Evolutionary conservation across 2,113 vertebrate genomes (phyloP).

Genomic region (Emydura subglobosa): DNA sequence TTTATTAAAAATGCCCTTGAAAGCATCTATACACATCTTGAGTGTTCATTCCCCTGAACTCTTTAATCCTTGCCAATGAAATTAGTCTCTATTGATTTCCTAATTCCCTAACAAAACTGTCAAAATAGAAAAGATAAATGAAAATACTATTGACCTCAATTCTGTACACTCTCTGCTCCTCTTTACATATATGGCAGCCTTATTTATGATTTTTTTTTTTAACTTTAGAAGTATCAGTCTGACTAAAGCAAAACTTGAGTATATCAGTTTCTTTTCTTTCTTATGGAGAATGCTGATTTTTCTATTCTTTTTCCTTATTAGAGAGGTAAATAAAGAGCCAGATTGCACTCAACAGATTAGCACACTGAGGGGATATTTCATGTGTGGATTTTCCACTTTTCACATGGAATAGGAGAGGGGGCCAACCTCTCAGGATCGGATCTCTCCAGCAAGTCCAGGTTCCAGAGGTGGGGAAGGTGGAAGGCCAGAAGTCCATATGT

Average conservation of each 20-base stretch:
- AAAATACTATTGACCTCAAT: slow-evolving; percentile 55
- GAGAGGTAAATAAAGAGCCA: not conserved
- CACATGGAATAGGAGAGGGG: not conserved
- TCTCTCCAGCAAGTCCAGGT: not conserved
- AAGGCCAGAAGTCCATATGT: not conserved
- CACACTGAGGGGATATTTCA: not conserved
- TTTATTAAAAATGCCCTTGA: slow-evolving; percentile 71
- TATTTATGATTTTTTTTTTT: slow-evolving; percentile 1
- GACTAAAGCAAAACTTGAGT: not conserved
- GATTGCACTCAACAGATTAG: not conserved
- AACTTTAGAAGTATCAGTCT: not conserved
- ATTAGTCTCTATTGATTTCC: slow-evolving; percentile 72
- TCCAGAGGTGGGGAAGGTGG: not conserved
- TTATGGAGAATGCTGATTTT: not conserved
- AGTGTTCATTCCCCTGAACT: slow-evolving; percentile 52
- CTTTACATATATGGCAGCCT: slow-evolving; percentile 20
- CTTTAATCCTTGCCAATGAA: slow-evolving; percentile 65
- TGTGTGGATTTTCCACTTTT: not conserved
- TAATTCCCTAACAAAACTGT: slow-evolving; percentile 67
- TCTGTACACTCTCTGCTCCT: slow-evolving; percentile 54
- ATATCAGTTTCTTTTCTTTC: not conserved
- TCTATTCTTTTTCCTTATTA: not conserved
- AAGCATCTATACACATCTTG: slow-evolving; percentile 34
- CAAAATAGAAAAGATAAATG: slow-evolving; percentile 69
- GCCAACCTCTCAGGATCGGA: not conserved